Conservation (phyloP, 2,888 invertebrate genomes). For the Conops quadrifasciatus region DNA sequence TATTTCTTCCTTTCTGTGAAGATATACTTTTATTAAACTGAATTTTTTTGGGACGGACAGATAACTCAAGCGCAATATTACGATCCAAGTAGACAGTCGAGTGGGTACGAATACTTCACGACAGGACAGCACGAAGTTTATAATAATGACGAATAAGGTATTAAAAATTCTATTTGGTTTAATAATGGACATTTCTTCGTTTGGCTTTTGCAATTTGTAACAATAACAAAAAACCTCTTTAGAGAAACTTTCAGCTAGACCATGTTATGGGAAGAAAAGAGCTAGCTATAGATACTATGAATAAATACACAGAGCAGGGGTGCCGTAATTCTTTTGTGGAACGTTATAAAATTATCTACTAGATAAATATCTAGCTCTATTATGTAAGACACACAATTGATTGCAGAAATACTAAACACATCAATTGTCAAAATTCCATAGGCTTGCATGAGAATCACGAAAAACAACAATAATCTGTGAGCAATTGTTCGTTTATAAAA, state of each 20-base stretch:
- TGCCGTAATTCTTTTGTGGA: too few relatives aligned
- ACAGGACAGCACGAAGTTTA: conserved; percentile 29
- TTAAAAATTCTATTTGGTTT: not conserved
- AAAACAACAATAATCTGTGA: too few relatives aligned
- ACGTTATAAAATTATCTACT: too few relatives aligned
- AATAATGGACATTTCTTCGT: not conserved
- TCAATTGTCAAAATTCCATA: too few relatives aligned
- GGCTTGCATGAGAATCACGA: too few relatives aligned
- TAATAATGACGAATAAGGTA: conserved; percentile 7
- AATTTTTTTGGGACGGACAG: conserved; percentile 32
- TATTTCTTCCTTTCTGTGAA: not conserved
- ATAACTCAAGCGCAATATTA: conserved; percentile 30
- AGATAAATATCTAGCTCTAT: too few relatives aligned
- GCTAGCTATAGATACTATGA: too few relatives aligned
- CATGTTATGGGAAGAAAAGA: not conserved
- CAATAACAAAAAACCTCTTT: not conserved
- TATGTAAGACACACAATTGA: too few relatives aligned
- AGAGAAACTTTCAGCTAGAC: not conserved
- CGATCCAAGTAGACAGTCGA: conserved; percentile 38
- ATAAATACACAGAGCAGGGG: too few relatives aligned
- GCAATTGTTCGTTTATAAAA: too few relatives aligned
- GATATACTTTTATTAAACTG: conserved; percentile 11
- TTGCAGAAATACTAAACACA: too few relatives aligned
- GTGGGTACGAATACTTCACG: conserved; percentile 20
- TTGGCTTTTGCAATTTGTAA: conserved; percentile 11